Base-by-base conservation (phyloP, 2,797 vertebrate species). In the Anolis apletophallus region DNA sequence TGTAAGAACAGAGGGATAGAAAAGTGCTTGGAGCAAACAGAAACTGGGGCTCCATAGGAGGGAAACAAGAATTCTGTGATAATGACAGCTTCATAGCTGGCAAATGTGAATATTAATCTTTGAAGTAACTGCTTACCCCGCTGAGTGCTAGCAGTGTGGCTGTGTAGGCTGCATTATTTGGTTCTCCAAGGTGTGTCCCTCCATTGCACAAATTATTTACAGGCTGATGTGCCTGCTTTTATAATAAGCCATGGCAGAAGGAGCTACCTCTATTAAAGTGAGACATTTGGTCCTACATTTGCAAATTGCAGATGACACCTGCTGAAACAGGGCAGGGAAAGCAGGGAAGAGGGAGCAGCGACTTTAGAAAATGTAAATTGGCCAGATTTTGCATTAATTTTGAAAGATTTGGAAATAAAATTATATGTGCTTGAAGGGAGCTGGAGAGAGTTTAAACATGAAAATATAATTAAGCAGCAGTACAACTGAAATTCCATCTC, bases 381-480 rank as follows among this genome's bases (percentile, higher is more conserved):
- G 74, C 54, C 64, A 16, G 72, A 40, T 68, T 64, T 26, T 32
- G 67, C 55, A 64, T 0, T 50, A 1, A 52, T 86, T 85, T 81
- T 85, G 54, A 26, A 81, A 77, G 50, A 69, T 85, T 64, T 87
- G 81, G 52, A 52, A 52, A 74, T 61, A 23, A 32, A 16, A 1
- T 75, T 50, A 80, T 52, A 64, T 46, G 11, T 67, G 26, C 32
- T 26, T 12, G 83, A 77, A 68, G 7, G 0, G 50, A 85, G 1
- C 67, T 88, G 67, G 26, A 17, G 80, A 50, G 57, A 26, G 23
- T 84, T 83, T 73, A 55, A 69, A 46, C 67, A 59, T 32, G 55
- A 64, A 71, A 82, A 72, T 26, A 29, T 64, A 21, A 69, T 23
- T 10, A 40, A 1, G 2, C 5, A 23, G 77, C 59, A 87, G 54